phyloP scores from a whole-genome alignment of 2,797 vertebrate species.

The Spinus olivaceus region DNA sequence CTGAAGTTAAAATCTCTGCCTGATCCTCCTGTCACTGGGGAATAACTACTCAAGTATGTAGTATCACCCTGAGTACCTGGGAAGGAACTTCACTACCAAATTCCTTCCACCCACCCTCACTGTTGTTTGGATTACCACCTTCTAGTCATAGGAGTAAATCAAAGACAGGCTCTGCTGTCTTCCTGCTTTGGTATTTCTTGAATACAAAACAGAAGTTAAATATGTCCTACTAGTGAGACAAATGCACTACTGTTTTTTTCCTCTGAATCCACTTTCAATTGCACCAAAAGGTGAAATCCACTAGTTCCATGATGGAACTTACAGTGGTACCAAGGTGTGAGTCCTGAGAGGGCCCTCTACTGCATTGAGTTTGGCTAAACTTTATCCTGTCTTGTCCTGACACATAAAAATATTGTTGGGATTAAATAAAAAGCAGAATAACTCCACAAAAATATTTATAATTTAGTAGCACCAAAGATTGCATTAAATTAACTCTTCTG shows the following conservation, averaged over 20 bases:
- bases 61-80: not conserved
- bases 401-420: not conserved
- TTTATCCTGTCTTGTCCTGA: not conserved
- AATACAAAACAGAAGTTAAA: not conserved
- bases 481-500: not conserved
- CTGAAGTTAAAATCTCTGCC: not conserved
- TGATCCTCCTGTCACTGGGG: not conserved
- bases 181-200: not conserved
- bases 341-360: not conserved
- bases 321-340: not conserved
- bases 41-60: not conserved
- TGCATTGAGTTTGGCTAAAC: not conserved
- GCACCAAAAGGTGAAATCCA: not conserved
- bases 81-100: not conserved
- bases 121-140: not conserved
- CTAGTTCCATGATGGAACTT: not conserved
- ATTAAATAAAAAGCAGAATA: not conserved
- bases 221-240: not conserved
- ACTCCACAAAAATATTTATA: not conserved
- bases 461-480: not conserved
- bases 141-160: accelerated
- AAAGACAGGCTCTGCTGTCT: not conserved
- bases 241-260: not conserved
- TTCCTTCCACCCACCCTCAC: not conserved
- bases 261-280: not conserved